These are phyloP conservation scores for Oxygymnocypris stewartii DNA, from an alignment of 2,113 vertebrate species.

Conservation along the genomic window DNA sequence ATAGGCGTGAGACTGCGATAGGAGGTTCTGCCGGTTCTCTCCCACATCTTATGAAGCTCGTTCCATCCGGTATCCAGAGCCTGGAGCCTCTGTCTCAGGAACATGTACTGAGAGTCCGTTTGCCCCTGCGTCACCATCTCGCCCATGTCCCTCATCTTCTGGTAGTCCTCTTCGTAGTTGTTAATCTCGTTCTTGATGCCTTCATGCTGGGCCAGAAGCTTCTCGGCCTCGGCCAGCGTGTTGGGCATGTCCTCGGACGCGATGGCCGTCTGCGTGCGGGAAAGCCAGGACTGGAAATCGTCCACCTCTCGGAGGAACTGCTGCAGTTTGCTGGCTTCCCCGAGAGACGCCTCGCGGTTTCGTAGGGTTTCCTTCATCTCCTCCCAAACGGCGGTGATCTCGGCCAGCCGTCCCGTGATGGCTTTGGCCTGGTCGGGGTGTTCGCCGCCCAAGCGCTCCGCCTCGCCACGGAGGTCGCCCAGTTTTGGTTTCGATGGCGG, in stretches of 20 bases:
- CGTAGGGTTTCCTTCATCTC: conserved; percentile 96
- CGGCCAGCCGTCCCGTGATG: conserved; percentile 87
- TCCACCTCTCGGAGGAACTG: conserved; percentile 96
- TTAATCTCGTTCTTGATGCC: conserved; percentile 95
- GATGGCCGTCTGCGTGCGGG: conserved; percentile 93
- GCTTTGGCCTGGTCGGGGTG: conserved; percentile 94
- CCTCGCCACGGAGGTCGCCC: conserved; percentile 90
- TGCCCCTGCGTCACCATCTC: conserved; percentile 98
- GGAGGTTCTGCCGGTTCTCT: conserved; percentile 96
- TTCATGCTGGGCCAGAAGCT: conserved; percentile 95
- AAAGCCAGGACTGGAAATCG: conserved; percentile 99
- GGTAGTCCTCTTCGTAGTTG: conserved; percentile 98
- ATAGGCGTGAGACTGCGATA: conserved; percentile 95
- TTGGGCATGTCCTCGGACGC: conserved; percentile 98
- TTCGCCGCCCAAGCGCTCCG: conserved; percentile 85
- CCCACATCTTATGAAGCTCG: conserved; percentile 99
- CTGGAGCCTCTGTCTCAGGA: conserved; percentile 94
- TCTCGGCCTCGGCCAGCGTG: conserved; percentile 92
- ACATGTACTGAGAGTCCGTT: conserved; percentile 98
- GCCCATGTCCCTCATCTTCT: conserved; percentile 99
- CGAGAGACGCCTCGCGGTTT: conserved; percentile 93
- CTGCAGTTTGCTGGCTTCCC: conserved; percentile 97
- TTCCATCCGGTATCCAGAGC: conserved; percentile 98
- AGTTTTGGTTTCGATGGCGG: conserved; percentile 96
- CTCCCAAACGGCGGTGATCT: conserved; percentile 91